Evolutionary conservation across 2,113 vertebrate genomes (phyloP), one percentile per base, ranked within the genome.

Genomic region (Eubucco bourcierii): DNA sequence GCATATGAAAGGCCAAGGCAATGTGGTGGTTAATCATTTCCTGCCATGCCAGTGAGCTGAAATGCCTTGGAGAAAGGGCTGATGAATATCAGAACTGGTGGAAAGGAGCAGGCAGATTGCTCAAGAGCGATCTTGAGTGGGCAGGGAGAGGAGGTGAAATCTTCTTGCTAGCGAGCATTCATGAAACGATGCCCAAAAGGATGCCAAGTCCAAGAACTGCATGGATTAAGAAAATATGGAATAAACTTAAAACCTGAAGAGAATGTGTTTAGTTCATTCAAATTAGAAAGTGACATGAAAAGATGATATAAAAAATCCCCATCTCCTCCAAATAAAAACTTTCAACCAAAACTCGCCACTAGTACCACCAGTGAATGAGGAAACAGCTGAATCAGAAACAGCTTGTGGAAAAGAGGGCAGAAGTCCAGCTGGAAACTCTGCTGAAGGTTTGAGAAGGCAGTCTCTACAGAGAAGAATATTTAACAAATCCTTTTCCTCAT

Each of bases 1-100:
- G 3, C 0, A 0, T 19, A 15, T 4, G 3, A 74, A 41, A 17
- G 15, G 16, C 4, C 25, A 64, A 33, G 6, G 44, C 15, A n/a
- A 19, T 41, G 17, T 33, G 7, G 28, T 25, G 9, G 4, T 7
- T 78, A 50, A 59, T 50, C 0, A 2, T 72, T 64, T 87, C 6
- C 24, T 89, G 27, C 10, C 18, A 33, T 10, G 5, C 46, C 17
- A 76, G 11, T 47, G 19, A 87, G 16, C 19, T 61, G 39, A 84
- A 89, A 79, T 25, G 10, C 11, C 12, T 67, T 39, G 71, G 16
- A 29, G 23, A 44, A 47, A 56, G 25, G 5, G 47, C 8, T 72
- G 44, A 47, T 60, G 31, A 72, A 25, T 9, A 65, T 14, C 9
- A 64, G 10, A 73, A 71, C 15, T 50, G 13, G 17, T 71, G 17